These are phyloP conservation scores for Plotosus lineatus DNA, from an alignment of 2,113 vertebrate genomes.

Conservation along the genomic window DNA sequence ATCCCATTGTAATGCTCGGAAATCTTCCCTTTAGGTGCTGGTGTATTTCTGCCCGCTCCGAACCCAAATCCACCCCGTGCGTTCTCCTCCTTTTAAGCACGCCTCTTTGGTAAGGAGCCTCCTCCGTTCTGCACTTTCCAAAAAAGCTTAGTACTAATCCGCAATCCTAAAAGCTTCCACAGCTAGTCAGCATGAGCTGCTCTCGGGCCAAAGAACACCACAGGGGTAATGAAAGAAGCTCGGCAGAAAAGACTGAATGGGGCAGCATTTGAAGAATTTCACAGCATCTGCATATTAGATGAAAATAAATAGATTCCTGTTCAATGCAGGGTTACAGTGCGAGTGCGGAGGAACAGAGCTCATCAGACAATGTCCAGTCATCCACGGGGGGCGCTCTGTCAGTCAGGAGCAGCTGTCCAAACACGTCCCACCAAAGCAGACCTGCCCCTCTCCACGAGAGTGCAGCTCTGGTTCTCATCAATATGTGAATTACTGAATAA, in stretches of 20 bases:
- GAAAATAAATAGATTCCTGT: conserved; percentile 3
- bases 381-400: conserved; percentile 54
- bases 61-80: neutral
- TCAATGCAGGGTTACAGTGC: conserved; percentile 1
- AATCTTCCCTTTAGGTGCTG: conserved; percentile 63
- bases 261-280: neutral
- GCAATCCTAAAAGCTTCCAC: conserved; percentile 46
- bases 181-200: conserved; percentile 12
- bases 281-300: conserved; percentile 1
- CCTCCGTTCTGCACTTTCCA: conserved; percentile 48
- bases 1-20: conserved; percentile 61
- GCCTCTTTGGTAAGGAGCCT: neutral
- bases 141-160: conserved; percentile 60
- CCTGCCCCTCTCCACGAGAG: conserved; percentile 62
- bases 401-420: conserved; percentile 71
- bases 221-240: neutral
- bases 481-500: conserved; percentile 66
- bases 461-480: conserved; percentile 60
- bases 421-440: conserved; percentile 63
- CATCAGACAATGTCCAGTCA: conserved; percentile 59
- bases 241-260: neutral
- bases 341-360: conserved; percentile 8
- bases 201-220: conserved; percentile 12
- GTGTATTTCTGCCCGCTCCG: conserved; percentile 33
- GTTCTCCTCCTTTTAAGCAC: conserved; percentile 11